Evolutionary conservation across 2,888 invertebrate genomes (phyloP).

Genomic region (Microchrysa polita): DNA sequence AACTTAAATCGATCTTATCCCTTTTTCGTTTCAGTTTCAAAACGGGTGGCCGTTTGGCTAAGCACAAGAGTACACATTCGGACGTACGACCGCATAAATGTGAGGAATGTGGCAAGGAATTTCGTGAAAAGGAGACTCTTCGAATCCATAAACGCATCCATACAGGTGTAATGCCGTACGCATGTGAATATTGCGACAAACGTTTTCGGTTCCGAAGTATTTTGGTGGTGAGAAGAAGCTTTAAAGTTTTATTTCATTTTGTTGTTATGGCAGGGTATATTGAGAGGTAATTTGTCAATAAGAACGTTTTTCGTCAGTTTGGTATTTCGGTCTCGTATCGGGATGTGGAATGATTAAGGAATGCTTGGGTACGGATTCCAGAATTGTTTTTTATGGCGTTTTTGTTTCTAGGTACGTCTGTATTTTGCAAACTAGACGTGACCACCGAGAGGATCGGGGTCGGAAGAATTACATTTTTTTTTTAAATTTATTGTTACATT

Average conservation of each 20-base stretch:
- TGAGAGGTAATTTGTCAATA: background rate
- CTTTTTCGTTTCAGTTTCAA: constrained; percentile 54
- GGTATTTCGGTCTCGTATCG: too few species aligned
- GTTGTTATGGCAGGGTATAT: too few species aligned
- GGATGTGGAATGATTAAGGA: too few species aligned
- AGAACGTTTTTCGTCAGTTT: background rate
- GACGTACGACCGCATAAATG: constrained; percentile 71
- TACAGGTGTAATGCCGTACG: constrained; percentile 81
- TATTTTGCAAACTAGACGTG: too few species aligned
- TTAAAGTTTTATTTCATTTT: constrained; percentile 25
- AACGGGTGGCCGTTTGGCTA: constrained; percentile 54
- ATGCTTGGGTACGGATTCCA: too few species aligned
- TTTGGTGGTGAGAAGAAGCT: constrained; percentile 66
- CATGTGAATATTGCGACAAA: constrained; percentile 79
- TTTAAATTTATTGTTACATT: too few species aligned
- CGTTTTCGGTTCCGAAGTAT: constrained; percentile 81
- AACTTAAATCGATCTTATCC: background rate
- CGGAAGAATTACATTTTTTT: too few species aligned
- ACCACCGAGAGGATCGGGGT: too few species aligned
- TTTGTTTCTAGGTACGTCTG: too few species aligned
- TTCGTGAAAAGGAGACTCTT: constrained; percentile 76
- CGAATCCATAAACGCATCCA: constrained; percentile 80
- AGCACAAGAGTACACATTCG: constrained; percentile 69
- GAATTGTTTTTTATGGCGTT: too few species aligned
- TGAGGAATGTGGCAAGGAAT: constrained; percentile 70